Base-by-base conservation (phyloP, 2,797 vertebrate genomes). In the Chelmon rostratus region DNA sequence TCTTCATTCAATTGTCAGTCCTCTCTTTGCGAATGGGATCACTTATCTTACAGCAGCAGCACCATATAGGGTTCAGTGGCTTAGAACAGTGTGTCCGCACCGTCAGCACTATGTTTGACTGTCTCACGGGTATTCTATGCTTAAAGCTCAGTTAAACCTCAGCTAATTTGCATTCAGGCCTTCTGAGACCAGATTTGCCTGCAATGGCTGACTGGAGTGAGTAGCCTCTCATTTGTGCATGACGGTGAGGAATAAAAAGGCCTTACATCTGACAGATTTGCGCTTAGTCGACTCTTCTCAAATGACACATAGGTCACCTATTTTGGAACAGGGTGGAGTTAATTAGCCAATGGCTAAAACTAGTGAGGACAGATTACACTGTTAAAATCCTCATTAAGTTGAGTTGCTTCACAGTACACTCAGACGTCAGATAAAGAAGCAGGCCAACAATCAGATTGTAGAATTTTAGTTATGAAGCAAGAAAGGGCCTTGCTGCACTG, bases 341-440 rank as follows among this genome's bases (percentile, higher is more conserved):
- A 77, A 89, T 90, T 88, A 78, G 62, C 74, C 82, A 82, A 83
- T 79, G 63, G 76, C 52, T 85, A 63, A 85, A 86, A 79, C 63
- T 15, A 66, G 46, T 38, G 40, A 65, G 47, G 54, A 77, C 46
- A 71, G 76, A 84, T 86, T 73, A 79, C 69, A 3, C 54, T 12
- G 73, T 80, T 84, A 84, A 79, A 67, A 82, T 86, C 81, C 74
- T 49, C 68, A 85, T 82, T 77, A 83, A 68, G 62, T 64, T 64
- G 12, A 76, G 63, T 71, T 83, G 67, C 78, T 76, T 89, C 31
- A 49, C 79, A 50, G n/a, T 23, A 16, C 3, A 1, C 19, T 44
- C 9, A 79, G 72, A 76, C 12, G 44, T 80, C 42, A 44, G 8
- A 56, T 12, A 37, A 52, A 68, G 44, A 73, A 42, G 68, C 40